Evolutionary conservation across 1,140 invertebrate genomes (phyloP), one percentile per base, ranked within the genome.

Genomic region (Heliconius melpomene): DNA sequence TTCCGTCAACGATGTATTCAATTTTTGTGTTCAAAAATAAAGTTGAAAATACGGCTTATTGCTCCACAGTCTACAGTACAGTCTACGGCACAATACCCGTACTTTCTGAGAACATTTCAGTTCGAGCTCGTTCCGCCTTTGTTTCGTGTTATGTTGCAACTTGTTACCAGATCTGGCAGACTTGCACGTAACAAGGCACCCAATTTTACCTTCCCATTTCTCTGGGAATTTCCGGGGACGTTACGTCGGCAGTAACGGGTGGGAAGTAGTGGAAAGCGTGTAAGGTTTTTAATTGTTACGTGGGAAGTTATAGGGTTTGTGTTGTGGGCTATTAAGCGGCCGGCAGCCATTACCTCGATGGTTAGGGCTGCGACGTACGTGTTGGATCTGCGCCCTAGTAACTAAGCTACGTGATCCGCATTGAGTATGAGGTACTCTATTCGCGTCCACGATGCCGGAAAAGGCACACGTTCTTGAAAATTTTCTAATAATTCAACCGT

Each of bases 251-350:
- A 83, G 82, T 90, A 87, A 87, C 82, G 79, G 73, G 80, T 78
- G 80, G 83, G 86, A 88, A 5, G 78, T 87, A 86, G 80, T 84
- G 74, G 75, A 18, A 75, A 71, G 87, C 87, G 23, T 11, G 60
- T 66, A 66, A 90, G 86, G 87, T 89, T 92, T 93, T 92, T 90
- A 93, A 90, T 93, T 92, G 89, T 82, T 87, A 85, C 83, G 82
- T 80, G 86, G 81, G 83, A 85, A 88, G 83, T 84, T 84, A 82
- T 52, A 75, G 84, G 80, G 83, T 71, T 78, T 60, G 81, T 88
- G 88, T 88, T 89, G 79, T 80, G 74, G 81, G 86, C 82, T 87
- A 89, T 89, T 90, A 91, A 83, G 85, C 84, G 84, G 79, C 83
- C 79, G 83, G 79, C 82, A 78, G 85, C 87, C 88, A 93, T 92